These are phyloP conservation scores for Scaeva pyrastri DNA, from an alignment of 2,888 invertebrate species.

Conservation along the genomic window DNA sequence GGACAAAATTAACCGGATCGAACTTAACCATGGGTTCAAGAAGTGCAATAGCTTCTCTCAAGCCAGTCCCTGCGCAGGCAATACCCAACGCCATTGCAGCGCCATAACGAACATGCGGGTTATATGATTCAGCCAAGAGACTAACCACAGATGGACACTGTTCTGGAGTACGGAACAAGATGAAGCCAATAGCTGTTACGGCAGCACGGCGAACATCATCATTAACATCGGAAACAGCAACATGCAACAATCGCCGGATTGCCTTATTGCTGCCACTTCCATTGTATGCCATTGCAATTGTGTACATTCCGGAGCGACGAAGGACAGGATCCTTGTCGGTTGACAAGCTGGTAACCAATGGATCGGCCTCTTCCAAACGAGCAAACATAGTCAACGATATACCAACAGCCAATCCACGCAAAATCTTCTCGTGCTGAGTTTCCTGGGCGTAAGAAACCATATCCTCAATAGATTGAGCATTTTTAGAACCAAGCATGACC, in stretches of 20 bases:
- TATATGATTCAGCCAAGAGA: constrained; percentile 98
- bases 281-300: constrained; percentile 98
- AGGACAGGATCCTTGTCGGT: constrained; percentile 98
- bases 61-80: constrained; percentile 99
- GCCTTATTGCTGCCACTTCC: constrained; percentile 99
- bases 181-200: constrained; percentile 98
- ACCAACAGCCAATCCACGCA: constrained; percentile 98
- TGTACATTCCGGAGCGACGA: constrained; percentile 98
- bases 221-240: constrained; percentile 99
- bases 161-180: constrained; percentile 98
- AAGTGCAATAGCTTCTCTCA: constrained; percentile 96
- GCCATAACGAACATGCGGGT: constrained; percentile 99
- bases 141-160: constrained; percentile 99
- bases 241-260: constrained; percentile 96
- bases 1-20: constrained; percentile 99
- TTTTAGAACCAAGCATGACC: constrained; percentile 98
- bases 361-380: constrained; percentile 97
- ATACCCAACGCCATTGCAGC: constrained; percentile 99
- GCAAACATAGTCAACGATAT: constrained; percentile 99
- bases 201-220: constrained; percentile 99
- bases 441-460: constrained; percentile 96
- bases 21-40: constrained; percentile 98
- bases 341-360: constrained; percentile 93
- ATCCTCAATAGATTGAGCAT: constrained; percentile 94
- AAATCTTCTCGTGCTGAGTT: constrained; percentile 98